Evolutionary conservation across 2,797 vertebrate species (phyloP).

Genomic region (Micropoecilia bifurca): DNA sequence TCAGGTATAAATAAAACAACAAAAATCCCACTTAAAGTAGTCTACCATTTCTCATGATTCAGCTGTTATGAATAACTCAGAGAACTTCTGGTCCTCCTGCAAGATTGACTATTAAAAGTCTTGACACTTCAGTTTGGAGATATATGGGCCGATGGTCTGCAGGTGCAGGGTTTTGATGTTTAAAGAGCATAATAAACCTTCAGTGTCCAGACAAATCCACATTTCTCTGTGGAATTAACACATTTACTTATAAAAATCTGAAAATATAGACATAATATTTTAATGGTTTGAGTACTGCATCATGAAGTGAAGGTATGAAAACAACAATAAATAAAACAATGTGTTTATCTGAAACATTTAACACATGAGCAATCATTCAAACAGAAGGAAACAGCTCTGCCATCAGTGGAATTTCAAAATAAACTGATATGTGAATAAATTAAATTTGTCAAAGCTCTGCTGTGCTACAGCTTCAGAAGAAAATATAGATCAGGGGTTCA

Average conservation of each 20-base stretch:
- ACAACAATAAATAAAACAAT: neutral
- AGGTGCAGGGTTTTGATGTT: slow-evolving; percentile 63
- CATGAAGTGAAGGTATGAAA: neutral
- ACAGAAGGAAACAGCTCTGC: neutral
- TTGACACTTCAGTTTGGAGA: slow-evolving; percentile 65
- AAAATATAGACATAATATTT: slow-evolving; percentile 14
- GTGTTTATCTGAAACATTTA: neutral
- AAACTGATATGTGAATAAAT: neutral
- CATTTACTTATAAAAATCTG: slow-evolving; percentile 20
- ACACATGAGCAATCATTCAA: neutral
- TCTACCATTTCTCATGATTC: slow-evolving; percentile 60
- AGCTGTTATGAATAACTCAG: slow-evolving; percentile 59
- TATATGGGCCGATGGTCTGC: slow-evolving; percentile 61
- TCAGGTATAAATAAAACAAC: slow-evolving; percentile 78
- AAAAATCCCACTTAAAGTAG: slow-evolving; percentile 59
- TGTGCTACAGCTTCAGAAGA: neutral
- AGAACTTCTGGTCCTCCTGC: slow-evolving; percentile 37
- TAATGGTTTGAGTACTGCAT: neutral
- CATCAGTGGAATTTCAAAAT: neutral
- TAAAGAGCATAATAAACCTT: slow-evolving; percentile 43
- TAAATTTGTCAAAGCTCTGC: neutral
- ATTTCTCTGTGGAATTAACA: slow-evolving; percentile 16
- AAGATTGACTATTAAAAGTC: slow-evolving; percentile 60
- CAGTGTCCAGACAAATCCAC: slow-evolving; percentile 26
- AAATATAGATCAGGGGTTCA: neutral